Evolutionary conservation across 2,113 vertebrate species (phyloP).

Genomic region (Ictalurus furcatus): DNA sequence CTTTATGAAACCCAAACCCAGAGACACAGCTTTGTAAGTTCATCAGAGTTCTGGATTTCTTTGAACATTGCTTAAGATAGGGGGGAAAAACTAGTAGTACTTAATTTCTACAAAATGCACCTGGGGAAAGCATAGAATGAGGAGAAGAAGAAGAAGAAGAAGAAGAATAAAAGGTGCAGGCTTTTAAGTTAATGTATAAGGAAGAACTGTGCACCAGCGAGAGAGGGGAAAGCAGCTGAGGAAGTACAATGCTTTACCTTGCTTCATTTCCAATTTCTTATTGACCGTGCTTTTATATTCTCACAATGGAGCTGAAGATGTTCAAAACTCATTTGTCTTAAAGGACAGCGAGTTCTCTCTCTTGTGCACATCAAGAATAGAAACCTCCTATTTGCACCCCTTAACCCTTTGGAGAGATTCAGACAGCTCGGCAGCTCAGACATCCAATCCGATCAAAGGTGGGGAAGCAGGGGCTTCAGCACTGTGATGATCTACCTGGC

Average conservation of each 20-base stretch:
- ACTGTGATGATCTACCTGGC: conserved; percentile 17
- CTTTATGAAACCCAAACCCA: conserved; percentile 56
- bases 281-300: conserved; percentile 35
- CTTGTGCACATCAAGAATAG: conserved; percentile 8
- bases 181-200: conserved; percentile 66
- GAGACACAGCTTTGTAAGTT: conserved; percentile 54
- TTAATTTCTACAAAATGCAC: conserved; percentile 63
- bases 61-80: conserved; percentile 65
- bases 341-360: conserved; percentile 28
- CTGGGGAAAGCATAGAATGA: conserved; percentile 46
- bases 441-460: conserved; percentile 33
- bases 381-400: conserved; percentile 21
- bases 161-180: conserved; percentile 44
- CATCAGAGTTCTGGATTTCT: conserved; percentile 55
- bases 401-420: conserved; percentile 55
- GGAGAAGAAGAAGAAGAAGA: conserved; percentile 48
- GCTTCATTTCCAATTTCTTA: conserved; percentile 34
- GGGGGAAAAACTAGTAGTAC: conserved; percentile 53
- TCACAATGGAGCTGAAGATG: conserved; percentile 50
- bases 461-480: conserved; percentile 44
- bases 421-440: conserved; percentile 36
- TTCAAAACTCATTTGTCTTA: conserved; percentile 59
- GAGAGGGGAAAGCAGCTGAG: background rate
- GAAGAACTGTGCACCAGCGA: conserved; percentile 38
- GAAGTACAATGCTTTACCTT: background rate